Evolutionary conservation across 1,140 invertebrate genomes (phyloP).

Genomic region (Hyles euphorbiae): DNA sequence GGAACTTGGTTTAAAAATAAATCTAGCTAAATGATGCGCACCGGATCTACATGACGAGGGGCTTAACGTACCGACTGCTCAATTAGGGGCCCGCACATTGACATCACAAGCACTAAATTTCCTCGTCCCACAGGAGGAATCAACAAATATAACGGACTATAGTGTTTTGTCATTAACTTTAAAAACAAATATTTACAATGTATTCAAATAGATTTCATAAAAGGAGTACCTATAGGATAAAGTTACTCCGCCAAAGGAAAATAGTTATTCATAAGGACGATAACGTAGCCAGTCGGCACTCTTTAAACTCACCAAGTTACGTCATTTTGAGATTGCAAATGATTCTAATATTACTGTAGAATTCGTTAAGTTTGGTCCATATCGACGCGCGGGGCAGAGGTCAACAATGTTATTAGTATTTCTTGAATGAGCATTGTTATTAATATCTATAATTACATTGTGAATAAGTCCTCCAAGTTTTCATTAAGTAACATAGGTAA

Average conservation of each 20-base stretch:
- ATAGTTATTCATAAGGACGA: background rate
- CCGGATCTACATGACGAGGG: slow-evolving; percentile 21
- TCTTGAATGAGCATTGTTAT: slow-evolving; percentile 24
- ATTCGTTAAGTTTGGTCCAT: slow-evolving; percentile 29
- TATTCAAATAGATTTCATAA: too few species aligned
- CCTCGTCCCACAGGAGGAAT: background rate
- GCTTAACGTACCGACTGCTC: slow-evolving; percentile 9
- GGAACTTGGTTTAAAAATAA: slow-evolving; percentile 30
- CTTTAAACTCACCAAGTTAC: slow-evolving; percentile 17
- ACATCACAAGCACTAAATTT: background rate
- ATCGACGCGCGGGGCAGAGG: slow-evolving; percentile 20
- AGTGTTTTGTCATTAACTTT: too few species aligned
- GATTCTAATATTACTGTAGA: slow-evolving; percentile 15
- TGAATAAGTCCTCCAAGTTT: background rate
- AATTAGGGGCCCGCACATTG: slow-evolving; percentile 16
- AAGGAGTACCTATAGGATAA: background rate
- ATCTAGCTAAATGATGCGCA: slow-evolving; percentile 20
- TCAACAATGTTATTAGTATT: slow-evolving; percentile 28
- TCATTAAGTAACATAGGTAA: background rate
- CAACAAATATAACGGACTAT: too few species aligned
- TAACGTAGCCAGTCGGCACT: slow-evolving; percentile 11
- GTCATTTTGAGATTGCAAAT: slow-evolving; percentile 23
- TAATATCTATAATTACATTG: slow-evolving; percentile 5
- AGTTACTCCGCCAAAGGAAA: background rate
- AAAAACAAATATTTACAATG: too few species aligned